These are phyloP conservation scores for Leptatherina wallacei DNA, from an alignment of 2,797 vertebrate genomes.

Conservation along the genomic window DNA sequence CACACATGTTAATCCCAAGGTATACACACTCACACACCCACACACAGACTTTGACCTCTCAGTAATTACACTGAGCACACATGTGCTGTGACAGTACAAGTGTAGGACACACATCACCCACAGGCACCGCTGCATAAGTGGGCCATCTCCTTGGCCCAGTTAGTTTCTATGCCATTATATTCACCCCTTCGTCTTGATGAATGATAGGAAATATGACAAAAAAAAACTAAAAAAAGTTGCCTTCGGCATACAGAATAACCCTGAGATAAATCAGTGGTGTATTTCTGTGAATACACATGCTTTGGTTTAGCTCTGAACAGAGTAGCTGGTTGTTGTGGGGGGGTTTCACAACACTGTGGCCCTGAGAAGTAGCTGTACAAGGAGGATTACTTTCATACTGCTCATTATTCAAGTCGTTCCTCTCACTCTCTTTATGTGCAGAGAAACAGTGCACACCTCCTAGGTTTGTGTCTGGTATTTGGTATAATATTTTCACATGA, in stretches of 20 bases:
- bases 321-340: conserved; percentile 39
- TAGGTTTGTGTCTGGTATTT: not conserved
- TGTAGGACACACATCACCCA: conserved; percentile 23
- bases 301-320: conserved; percentile 18
- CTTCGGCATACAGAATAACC: not conserved
- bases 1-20: conserved; percentile 86
- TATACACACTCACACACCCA: conserved; percentile 56
- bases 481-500: not conserved
- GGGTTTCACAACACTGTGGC: conserved; percentile 44
- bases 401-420: conserved; percentile 41
- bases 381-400: conserved; percentile 56
- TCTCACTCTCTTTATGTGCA: conserved; percentile 17
- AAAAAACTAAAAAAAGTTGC: not conserved
- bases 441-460: conserved; percentile 23
- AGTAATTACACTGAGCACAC: conserved; percentile 5
- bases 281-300: not conserved
- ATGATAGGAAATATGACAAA: not conserved
- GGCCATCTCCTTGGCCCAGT: conserved; percentile 76
- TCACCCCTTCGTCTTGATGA: conserved; percentile 9
- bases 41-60: conserved; percentile 2
- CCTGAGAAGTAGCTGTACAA: conserved; percentile 52
- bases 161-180: conserved; percentile 49
- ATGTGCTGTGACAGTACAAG: not conserved
- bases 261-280: not conserved
- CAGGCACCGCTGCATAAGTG: conserved; percentile 54